phyloP scores from a whole-genome alignment of 2,113 vertebrate genomes.

The Poeciliopsis retropinna region DNA sequence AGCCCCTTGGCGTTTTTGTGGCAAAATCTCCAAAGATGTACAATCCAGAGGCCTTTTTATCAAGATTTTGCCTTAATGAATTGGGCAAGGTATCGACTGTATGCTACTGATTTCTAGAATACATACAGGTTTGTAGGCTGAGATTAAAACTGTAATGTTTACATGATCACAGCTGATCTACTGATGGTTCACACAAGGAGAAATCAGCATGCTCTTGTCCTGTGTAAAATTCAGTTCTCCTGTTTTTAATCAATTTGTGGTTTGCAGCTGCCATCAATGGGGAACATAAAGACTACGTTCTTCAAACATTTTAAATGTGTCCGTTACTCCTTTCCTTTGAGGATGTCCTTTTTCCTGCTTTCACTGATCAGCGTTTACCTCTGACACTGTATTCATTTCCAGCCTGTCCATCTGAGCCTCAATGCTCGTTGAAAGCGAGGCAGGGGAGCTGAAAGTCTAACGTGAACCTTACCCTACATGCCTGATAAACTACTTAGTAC shows the following conservation, averaged over 20 bases:
- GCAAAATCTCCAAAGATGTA: background rate
- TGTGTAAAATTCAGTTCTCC: background rate
- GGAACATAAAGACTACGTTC: background rate
- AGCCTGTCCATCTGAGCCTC: conserved; percentile 4
- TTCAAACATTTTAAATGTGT: background rate
- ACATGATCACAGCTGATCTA: background rate
- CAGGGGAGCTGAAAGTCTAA: background rate
- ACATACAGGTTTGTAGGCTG: too few relatives aligned
- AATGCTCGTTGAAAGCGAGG: conserved; percentile 13
- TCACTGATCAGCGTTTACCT: conserved; percentile 24
- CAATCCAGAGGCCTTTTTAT: background rate
- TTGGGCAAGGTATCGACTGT: background rate
- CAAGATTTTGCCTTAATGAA: too few relatives aligned
- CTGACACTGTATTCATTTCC: conserved; percentile 7
- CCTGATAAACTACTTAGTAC: conserved; percentile 11
- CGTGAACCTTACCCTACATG: conserved; percentile 7
- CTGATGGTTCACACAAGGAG: conserved; percentile 31
- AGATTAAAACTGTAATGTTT: too few relatives aligned
- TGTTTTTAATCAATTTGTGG: background rate
- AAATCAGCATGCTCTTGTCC: background rate
- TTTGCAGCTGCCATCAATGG: too few relatives aligned
- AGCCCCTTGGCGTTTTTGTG: background rate
- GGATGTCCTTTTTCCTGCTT: background rate
- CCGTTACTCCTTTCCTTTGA: too few relatives aligned
- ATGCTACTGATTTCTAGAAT: too few relatives aligned